Evolutionary conservation across 1,140 invertebrate genomes (phyloP).

Genomic region (Drosophila varians): DNA sequence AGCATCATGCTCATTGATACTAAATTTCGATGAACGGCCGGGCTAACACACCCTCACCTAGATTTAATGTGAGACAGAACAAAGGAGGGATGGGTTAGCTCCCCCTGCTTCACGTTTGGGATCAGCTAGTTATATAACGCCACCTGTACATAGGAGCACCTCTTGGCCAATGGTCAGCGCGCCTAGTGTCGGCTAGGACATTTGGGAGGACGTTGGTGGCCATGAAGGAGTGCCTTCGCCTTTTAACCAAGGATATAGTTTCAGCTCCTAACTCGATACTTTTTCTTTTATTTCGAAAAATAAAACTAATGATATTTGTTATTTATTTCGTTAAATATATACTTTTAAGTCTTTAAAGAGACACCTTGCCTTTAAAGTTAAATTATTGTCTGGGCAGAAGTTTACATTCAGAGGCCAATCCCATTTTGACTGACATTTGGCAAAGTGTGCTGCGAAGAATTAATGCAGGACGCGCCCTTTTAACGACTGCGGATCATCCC

Average conservation of each 20-base stretch:
- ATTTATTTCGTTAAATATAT: neutral
- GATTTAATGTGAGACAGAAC: slow-evolving; percentile 55
- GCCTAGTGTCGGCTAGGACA: slow-evolving; percentile 4
- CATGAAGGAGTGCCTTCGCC: neutral
- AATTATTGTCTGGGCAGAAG: slow-evolving; percentile 49
- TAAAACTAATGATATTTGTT: neutral
- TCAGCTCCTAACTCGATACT: neutral
- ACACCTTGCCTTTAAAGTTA: slow-evolving; percentile 23
- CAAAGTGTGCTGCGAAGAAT: slow-evolving; percentile 34
- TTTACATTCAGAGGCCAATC: slow-evolving; percentile 47
- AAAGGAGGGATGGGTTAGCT: slow-evolving; percentile 40
- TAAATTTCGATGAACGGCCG: slow-evolving; percentile 45
- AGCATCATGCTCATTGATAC: slow-evolving; percentile 60
- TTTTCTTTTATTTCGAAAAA: neutral
- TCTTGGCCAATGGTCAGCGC: slow-evolving; percentile 37
- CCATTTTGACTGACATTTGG: slow-evolving; percentile 69
- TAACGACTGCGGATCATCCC: slow-evolving; percentile 72
- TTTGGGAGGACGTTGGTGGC: neutral
- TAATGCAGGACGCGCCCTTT: slow-evolving; percentile 75
- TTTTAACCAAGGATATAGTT: neutral
- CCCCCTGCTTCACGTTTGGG: slow-evolving; percentile 17
- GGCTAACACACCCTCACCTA: slow-evolving; percentile 60
- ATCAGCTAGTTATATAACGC: slow-evolving; percentile 43
- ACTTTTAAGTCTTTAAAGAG: neutral
- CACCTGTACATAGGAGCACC: slow-evolving; percentile 24